A percentile compares a stretch with the other conserved stretches of the same genome.
Conservation (phyloP, 2,888 invertebrate genomes). For the Yponomeuta plumbellus region DNA sequence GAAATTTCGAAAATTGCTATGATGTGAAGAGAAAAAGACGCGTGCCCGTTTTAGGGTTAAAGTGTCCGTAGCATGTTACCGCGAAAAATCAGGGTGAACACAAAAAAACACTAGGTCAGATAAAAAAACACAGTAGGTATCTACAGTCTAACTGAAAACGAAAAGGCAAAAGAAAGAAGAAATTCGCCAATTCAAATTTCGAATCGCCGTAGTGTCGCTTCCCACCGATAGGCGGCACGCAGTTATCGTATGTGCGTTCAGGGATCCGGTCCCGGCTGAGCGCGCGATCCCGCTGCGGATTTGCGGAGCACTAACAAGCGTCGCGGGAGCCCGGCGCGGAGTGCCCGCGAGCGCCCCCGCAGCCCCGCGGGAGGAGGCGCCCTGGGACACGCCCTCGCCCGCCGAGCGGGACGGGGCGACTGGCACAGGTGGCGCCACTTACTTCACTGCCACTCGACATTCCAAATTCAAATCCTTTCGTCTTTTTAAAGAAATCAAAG, state of each 20-base stretch:
- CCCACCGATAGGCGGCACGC: not conserved
- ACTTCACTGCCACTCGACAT: constrained; percentile 23
- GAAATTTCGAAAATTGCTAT: too few species aligned
- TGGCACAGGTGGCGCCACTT: constrained; percentile 64
- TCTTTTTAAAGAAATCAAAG: constrained; percentile 16
- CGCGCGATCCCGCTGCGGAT: constrained; percentile 76
- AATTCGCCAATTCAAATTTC: not conserved
- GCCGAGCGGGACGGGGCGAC: constrained; percentile 68
- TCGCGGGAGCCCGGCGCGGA: constrained; percentile 71
- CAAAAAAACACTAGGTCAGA: not conserved
- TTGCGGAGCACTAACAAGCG: constrained; percentile 76
- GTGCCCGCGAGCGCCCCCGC: constrained; percentile 72
- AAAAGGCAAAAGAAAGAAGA: not conserved
- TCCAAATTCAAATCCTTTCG: constrained; percentile 25
- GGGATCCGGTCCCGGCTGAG: constrained; percentile 72
- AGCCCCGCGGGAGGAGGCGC: constrained; percentile 73
- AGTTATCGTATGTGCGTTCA: constrained; percentile 66
- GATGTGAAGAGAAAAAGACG: not conserved
- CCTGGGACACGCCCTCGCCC: constrained; percentile 76
- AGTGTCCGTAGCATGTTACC: not conserved
- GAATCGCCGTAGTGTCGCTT: not conserved
- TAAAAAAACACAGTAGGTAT: not conserved
- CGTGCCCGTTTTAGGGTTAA: not conserved
- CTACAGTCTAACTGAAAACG: not conserved
- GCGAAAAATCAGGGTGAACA: not conserved